Evolutionary conservation across 2,797 vertebrate species (phyloP).

Genomic region (Amphiprion clarkii): DNA sequence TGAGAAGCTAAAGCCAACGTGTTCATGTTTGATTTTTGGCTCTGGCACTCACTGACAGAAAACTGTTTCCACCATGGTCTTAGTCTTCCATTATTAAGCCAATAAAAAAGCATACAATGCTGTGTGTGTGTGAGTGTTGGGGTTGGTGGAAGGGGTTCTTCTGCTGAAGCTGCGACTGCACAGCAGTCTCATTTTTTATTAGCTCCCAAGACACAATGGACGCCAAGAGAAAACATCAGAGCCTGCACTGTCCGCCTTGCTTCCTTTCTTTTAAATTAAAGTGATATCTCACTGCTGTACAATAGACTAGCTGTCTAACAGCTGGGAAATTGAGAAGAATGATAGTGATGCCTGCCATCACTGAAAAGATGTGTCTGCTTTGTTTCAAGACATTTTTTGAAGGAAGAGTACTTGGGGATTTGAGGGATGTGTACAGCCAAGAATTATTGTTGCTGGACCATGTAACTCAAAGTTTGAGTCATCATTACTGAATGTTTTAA

Average conservation of each 20-base stretch:
- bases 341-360: slow-evolving; percentile 50
- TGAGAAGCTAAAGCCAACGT: slow-evolving; percentile 65
- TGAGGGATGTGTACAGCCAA: slow-evolving; percentile 2
- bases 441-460: not conserved
- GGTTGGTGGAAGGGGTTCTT: slow-evolving; percentile 22
- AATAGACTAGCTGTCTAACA: slow-evolving; percentile 61
- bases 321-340: slow-evolving; percentile 65
- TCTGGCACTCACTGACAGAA: slow-evolving; percentile 57
- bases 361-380: slow-evolving; percentile 34
- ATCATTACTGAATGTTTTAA: slow-evolving; percentile 5
- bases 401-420: slow-evolving; percentile 5
- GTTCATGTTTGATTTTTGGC: slow-evolving; percentile 73
- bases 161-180: slow-evolving; percentile 44
- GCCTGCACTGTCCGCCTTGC: slow-evolving; percentile 54
- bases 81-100: slow-evolving; percentile 76
- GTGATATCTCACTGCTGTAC: slow-evolving; percentile 78
- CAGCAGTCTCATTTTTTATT: slow-evolving; percentile 75
- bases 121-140: slow-evolving; percentile 36
- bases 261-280: slow-evolving; percentile 80
- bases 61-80: slow-evolving; percentile 62
- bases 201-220: slow-evolving; percentile 71
- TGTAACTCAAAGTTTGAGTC: not conserved
- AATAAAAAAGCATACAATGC: slow-evolving; percentile 73
- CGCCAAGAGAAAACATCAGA: slow-evolving; percentile 69
- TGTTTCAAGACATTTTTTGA: slow-evolving; percentile 36